These are phyloP conservation scores for Cryptotermes secundus DNA, from an alignment of 1,140 invertebrate genomes.

Conservation along the genomic window DNA sequence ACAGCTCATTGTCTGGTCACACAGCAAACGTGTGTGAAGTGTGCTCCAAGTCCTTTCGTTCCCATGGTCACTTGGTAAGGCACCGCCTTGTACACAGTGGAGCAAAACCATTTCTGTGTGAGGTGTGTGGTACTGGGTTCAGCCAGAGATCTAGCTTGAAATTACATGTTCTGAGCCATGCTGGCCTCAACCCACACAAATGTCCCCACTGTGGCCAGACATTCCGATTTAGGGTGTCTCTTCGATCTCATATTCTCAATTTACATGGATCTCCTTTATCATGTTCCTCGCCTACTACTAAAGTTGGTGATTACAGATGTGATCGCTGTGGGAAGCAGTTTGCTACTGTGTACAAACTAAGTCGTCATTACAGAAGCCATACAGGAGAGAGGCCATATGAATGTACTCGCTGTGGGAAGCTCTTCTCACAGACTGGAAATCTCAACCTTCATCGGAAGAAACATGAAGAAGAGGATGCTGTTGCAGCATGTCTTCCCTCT, in stretches of 20 bases:
- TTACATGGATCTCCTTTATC: constrained; percentile 43
- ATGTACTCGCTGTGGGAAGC: constrained; percentile 27
- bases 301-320: constrained; percentile 39
- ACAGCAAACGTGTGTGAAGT: constrained; percentile 40
- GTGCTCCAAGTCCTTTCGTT: constrained; percentile 42
- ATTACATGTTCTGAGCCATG: constrained; percentile 56
- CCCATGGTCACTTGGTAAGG: constrained; percentile 40
- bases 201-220: constrained; percentile 58
- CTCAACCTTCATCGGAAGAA: constrained; percentile 33
- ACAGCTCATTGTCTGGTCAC: not conserved
- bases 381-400: constrained; percentile 34
- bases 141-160: constrained; percentile 59
- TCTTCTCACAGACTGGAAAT: constrained; percentile 34
- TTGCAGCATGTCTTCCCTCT: not conserved
- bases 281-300: constrained; percentile 36
- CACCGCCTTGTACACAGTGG: constrained; percentile 42
- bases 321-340: constrained; percentile 52
- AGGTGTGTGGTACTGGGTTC: constrained; percentile 59
- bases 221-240: constrained; percentile 49
- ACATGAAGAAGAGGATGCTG: constrained; percentile 30
- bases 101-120: constrained; percentile 48
- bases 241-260: constrained; percentile 50
- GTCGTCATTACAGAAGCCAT: constrained; percentile 50
- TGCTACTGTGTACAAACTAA: constrained; percentile 51
- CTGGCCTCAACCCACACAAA: constrained; percentile 54